Evolutionary conservation across 2,888 invertebrate genomes (phyloP).

Genomic region (Sacculina carcini): DNA sequence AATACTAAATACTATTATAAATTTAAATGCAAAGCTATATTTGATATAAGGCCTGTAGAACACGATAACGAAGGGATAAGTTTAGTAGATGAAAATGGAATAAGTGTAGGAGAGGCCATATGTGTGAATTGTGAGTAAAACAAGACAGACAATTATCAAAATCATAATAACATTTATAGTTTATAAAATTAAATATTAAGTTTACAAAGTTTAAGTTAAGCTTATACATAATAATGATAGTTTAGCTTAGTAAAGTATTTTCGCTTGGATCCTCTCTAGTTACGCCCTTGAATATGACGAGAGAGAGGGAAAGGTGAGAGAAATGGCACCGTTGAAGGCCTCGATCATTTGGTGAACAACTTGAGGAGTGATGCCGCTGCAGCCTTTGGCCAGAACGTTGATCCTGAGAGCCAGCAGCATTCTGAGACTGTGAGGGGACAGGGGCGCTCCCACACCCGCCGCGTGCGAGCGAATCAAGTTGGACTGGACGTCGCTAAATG

Average conservation of each 20-base stretch:
- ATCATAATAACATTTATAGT: not conserved
- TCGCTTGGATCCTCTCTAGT: too few relatives aligned
- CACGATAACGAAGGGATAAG: too few relatives aligned
- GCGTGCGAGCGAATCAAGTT: constrained; percentile 37
- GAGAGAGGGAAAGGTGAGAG: too few relatives aligned
- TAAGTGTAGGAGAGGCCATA: too few relatives aligned
- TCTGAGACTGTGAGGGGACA: constrained; percentile 30
- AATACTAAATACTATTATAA: too few relatives aligned
- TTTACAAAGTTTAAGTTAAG: not conserved
- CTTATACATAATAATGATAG: not conserved
- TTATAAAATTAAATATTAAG: not conserved
- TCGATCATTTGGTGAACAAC: constrained; percentile 30
- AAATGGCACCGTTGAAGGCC: constrained; percentile 32
- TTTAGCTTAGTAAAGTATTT: too few relatives aligned
- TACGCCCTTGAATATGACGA: too few relatives aligned
- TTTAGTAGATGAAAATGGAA: too few relatives aligned
- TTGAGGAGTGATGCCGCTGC: constrained; percentile 32
- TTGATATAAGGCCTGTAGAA: too few relatives aligned
- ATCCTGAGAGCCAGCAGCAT: constrained; percentile 35
- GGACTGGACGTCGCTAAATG: constrained; percentile 28
- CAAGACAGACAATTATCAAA: not conserved
- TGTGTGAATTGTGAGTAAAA: too few relatives aligned
- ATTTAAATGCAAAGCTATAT: too few relatives aligned
- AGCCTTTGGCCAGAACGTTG: constrained; percentile 38
- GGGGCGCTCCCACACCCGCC: constrained; percentile 33